A percentile compares a stretch with the other conserved stretches of the same genome.
Evolutionary conservation across 53 echinoderm and acorn worm species (phyloP).

Genomic region (Hippasteria phrygiana): DNA sequence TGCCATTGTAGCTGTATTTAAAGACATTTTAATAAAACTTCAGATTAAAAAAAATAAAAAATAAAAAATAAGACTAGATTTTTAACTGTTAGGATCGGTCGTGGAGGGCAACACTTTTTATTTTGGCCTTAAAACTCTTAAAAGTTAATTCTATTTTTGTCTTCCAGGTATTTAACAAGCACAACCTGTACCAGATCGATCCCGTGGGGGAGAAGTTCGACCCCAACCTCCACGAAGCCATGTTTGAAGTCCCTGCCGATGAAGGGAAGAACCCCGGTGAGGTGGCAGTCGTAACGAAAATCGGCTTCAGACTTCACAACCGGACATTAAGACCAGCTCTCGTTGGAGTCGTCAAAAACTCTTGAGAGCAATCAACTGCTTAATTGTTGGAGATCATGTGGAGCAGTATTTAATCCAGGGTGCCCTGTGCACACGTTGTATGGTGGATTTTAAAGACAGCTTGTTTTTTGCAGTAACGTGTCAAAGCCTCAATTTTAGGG

Average conservation of each 20-base stretch:
- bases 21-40: too few species aligned
- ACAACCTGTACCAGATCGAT: constrained; percentile 80
- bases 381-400: not conserved
- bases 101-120: too few species aligned
- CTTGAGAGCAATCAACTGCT: constrained; percentile 52
- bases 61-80: too few species aligned
- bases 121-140: too few species aligned
- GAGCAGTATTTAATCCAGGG: not conserved
- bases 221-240: constrained; percentile 93
- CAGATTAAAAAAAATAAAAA: too few species aligned
- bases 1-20: too few species aligned
- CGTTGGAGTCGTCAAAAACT: constrained; percentile 86
- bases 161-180: constrained; percentile 88
- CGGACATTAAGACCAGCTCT: constrained; percentile 96
- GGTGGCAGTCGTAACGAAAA: constrained; percentile 93
- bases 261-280: constrained; percentile 89
- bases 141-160: not conserved
- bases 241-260: constrained; percentile 88
- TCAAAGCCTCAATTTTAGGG: too few species aligned
- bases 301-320: constrained; percentile 90
- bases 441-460: too few species aligned
- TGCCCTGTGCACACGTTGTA: not conserved
- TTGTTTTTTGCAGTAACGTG: too few species aligned
- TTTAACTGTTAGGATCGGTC: too few species aligned
- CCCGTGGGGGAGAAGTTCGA: constrained; percentile 95